phyloP scores from a whole-genome alignment of 2,113 vertebrate genomes.

The Tricholaema leucomelas region DNA sequence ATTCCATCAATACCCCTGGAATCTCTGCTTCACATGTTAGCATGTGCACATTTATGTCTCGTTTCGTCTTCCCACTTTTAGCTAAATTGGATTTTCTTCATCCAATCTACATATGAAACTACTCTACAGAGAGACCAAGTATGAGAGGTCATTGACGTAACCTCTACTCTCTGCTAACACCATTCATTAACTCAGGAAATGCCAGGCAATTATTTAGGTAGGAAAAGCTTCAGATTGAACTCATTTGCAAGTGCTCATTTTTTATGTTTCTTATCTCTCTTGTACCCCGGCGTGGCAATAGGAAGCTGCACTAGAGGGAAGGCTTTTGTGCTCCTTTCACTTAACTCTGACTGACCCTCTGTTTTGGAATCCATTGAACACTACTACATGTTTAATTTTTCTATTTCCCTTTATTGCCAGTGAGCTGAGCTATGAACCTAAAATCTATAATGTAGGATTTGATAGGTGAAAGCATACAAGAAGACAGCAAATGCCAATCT shows the following conservation, averaged over 20 bases:
- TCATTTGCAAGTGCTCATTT: conserved; percentile 18
- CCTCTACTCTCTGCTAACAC: background rate
- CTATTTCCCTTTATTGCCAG: background rate
- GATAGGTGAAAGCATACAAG: background rate
- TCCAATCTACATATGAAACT: background rate
- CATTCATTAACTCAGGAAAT: conserved; percentile 14
- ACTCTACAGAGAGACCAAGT: background rate
- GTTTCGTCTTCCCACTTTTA: background rate
- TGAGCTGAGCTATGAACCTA: background rate
- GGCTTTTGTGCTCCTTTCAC: background rate
- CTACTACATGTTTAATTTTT: background rate
- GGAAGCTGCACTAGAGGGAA: background rate
- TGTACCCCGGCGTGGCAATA: background rate
- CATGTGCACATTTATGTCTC: background rate
- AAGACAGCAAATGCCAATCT: background rate
- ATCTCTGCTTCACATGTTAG: background rate
- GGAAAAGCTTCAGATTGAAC: conserved; percentile 23
- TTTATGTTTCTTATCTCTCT: conserved; percentile 8
- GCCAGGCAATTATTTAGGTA: conserved; percentile 26
- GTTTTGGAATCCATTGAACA: background rate
- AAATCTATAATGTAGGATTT: background rate
- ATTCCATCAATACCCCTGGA: background rate
- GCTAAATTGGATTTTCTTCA: background rate
- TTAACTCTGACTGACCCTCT: background rate
- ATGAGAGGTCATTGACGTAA: background rate